Percentiles rank a stretch among this genome's conserved stretches.
These are phyloP conservation scores for Boleophthalmus pectinirostris DNA, from an alignment of 2,113 vertebrate species.

Conservation along the genomic window DNA sequence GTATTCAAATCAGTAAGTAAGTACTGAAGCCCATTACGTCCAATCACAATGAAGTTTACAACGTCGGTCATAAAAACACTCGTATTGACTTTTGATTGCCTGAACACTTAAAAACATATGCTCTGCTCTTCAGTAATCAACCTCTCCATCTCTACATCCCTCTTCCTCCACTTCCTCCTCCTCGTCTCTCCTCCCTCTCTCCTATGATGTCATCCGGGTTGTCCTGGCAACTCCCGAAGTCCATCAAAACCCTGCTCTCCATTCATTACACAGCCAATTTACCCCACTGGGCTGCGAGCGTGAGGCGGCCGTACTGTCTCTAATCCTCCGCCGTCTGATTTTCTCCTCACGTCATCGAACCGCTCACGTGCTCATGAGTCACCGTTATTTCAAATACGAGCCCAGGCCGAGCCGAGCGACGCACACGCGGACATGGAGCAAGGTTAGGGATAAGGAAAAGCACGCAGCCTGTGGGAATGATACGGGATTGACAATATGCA, in stretches of 20 bases:
- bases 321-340: too few relatives aligned
- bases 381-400: constrained; percentile 18
- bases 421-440: too few relatives aligned
- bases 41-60: too few relatives aligned
- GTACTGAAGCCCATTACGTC: too few relatives aligned
- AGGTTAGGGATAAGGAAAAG: too few relatives aligned
- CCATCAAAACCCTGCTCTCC: constrained; percentile 51
- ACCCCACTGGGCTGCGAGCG: constrained; percentile 11
- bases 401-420: too few relatives aligned
- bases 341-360: constrained; percentile 55
- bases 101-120: background rate
- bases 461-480: too few relatives aligned
- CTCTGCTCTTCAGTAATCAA: constrained; percentile 42
- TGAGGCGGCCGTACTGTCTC: constrained; percentile 15
- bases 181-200: constrained; percentile 33
- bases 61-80: background rate
- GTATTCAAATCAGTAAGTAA: too few relatives aligned
- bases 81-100: background rate
- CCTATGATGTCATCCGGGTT: constrained; percentile 67
- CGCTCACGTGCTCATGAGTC: constrained; percentile 58
- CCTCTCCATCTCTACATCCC: constrained; percentile 6
- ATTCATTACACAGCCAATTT: constrained; percentile 30
- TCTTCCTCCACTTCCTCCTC: background rate
- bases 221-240: constrained; percentile 67
- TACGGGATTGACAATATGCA: too few relatives aligned